A percentile compares a stretch with the other conserved stretches of the same genome.
Conservation (phyloP, 2,888 invertebrate genomes). For the Litoditis marina region DNA sequence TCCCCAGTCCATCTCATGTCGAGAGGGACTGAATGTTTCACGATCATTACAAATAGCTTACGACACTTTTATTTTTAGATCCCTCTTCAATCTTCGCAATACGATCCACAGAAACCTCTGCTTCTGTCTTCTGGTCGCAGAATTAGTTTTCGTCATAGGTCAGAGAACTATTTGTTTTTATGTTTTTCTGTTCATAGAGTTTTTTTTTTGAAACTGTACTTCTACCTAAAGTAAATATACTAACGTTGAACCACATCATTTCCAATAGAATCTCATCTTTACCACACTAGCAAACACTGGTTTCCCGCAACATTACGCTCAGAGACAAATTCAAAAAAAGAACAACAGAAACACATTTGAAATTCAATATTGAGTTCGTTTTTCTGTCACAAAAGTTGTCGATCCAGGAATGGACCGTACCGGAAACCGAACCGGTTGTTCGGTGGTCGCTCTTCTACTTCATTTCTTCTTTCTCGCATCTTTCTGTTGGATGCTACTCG, state of each 20-base stretch:
- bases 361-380: background rate
- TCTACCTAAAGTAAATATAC: too few species aligned
- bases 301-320: background rate
- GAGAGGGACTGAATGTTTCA: too few species aligned
- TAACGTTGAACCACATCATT: too few species aligned
- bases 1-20: too few species aligned
- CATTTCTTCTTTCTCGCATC: constrained; percentile 66
- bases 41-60: too few species aligned
- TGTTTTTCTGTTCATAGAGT: too few species aligned
- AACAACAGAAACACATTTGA: too few species aligned
- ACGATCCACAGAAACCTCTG: constrained; percentile 95
- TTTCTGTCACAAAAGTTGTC: background rate
- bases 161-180: constrained; percentile 67
- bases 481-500: constrained; percentile 67
- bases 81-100: constrained; percentile 72
- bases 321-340: too few species aligned
- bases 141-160: constrained; percentile 84
- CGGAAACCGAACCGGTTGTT: constrained; percentile 57
- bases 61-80: constrained; percentile 44
- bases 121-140: constrained; percentile 82
- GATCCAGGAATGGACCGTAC: constrained; percentile 40
- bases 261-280: too few species aligned
- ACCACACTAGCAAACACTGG: background rate
- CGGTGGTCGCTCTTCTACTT: constrained; percentile 63
- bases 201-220: too few species aligned